Evolutionary conservation across 2,797 vertebrate species (phyloP).

Genomic region (Hafferia zeledoni): DNA sequence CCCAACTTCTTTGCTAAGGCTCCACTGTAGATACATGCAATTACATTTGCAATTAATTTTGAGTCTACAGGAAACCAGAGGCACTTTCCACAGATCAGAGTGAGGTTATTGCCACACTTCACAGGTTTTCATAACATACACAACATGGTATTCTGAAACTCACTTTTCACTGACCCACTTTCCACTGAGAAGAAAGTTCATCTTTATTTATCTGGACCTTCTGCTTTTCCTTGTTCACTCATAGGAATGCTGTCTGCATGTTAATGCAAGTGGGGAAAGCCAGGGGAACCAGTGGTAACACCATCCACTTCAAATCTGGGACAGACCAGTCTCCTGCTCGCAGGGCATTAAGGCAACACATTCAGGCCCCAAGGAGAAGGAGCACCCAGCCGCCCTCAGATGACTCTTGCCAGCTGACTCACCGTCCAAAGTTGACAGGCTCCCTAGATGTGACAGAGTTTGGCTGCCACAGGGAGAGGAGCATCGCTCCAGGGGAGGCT

Average conservation of each 20-base stretch:
- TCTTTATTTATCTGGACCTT: slow-evolving; percentile 50
- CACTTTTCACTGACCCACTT: slow-evolving; percentile 40
- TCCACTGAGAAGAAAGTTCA: slow-evolving; percentile 44
- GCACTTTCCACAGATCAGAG: background rate
- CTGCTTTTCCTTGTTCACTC: background rate
- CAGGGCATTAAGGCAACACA: background rate
- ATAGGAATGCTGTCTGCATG: background rate
- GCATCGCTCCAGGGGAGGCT: background rate
- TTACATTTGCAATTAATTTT: background rate
- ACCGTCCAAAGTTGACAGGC: background rate
- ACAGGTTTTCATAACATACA: background rate
- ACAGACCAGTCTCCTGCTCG: background rate
- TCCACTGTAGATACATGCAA: background rate
- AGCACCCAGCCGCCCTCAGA: background rate
- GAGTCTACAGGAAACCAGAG: slow-evolving; percentile 13
- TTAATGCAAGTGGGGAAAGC: background rate
- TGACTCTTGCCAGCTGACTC: slow-evolving; percentile 18
- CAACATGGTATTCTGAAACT: background rate
- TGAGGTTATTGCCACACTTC: background rate
- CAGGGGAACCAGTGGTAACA: background rate
- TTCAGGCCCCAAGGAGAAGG: slow-evolving; percentile 7
- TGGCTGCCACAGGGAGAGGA: background rate
- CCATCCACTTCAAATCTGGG: background rate
- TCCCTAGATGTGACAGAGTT: background rate
- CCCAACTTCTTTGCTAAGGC: background rate